phyloP scores from a whole-genome alignment of 1,140 invertebrate genomes.

The Lasioglossum albipes region DNA sequence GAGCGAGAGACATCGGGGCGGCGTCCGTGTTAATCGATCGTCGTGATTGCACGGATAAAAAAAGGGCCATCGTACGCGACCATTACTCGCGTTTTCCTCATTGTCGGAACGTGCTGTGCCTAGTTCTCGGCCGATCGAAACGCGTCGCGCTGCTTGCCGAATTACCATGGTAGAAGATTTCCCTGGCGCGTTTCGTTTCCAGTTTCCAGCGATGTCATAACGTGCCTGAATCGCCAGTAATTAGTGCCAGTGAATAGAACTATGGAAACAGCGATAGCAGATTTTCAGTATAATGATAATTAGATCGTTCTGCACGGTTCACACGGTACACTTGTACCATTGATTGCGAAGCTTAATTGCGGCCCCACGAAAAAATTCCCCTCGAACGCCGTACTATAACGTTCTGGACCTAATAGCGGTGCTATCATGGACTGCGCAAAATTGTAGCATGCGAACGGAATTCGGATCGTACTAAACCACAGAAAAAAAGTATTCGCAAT shows the following conservation, averaged over 20 bases:
- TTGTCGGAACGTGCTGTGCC: conserved; percentile 37
- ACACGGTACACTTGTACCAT: conserved; percentile 23
- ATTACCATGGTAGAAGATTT: neutral
- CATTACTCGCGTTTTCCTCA: conserved; percentile 54
- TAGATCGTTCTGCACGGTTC: conserved; percentile 40
- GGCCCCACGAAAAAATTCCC: conserved; percentile 19
- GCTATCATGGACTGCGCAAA: neutral
- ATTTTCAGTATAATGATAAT: conserved; percentile 46
- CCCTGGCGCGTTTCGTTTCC: conserved; percentile 5
- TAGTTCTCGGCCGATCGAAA: neutral
- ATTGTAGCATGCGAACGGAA: neutral
- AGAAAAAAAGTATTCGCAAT: neutral
- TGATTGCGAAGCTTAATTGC: conserved; percentile 36
- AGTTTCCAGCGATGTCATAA: conserved; percentile 19
- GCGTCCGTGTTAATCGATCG: conserved; percentile 59
- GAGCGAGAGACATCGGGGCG: conserved; percentile 24
- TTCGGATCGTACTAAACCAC: neutral
- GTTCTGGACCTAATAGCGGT: conserved; percentile 7
- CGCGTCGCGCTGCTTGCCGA: neutral
- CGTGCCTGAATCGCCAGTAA: conserved; percentile 31
- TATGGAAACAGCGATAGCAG: conserved; percentile 28
- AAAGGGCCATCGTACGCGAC: conserved; percentile 31
- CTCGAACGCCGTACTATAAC: neutral
- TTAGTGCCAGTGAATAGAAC: conserved; percentile 38
- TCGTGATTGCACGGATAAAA: conserved; percentile 47